Percentiles rank a stretch among this genome's conserved stretches.
phyloP scores from a whole-genome alignment of 2,797 vertebrate genomes.

The Chloroceryle inda region DNA sequence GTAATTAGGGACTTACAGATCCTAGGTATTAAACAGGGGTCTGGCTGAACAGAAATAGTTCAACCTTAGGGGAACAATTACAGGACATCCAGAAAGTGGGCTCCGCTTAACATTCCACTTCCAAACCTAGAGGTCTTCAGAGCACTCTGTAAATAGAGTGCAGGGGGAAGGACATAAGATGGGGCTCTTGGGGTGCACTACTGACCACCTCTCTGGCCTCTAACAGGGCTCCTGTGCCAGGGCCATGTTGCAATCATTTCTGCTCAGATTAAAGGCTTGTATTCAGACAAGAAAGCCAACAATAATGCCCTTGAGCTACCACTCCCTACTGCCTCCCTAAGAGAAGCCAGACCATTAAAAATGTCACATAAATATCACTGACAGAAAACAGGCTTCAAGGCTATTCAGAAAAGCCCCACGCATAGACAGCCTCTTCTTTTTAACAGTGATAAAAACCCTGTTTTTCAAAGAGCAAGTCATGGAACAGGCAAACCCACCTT shows the following conservation, averaged over 20 bases:
- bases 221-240: neutral
- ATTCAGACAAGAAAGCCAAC: slow-evolving; percentile 17
- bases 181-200: neutral
- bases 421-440: neutral
- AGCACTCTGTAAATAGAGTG: neutral
- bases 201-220: neutral
- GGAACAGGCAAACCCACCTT: neutral
- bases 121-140: neutral
- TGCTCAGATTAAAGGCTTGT: slow-evolving; percentile 8
- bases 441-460: neutral
- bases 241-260: neutral
- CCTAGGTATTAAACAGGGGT: neutral
- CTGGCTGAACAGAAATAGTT: neutral
- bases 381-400: slow-evolving; percentile 33
- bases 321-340: slow-evolving; percentile 23
- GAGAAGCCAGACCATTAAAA: slow-evolving; percentile 21
- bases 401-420: slow-evolving; percentile 27
- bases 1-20: neutral
- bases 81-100: neutral
- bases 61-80: neutral
- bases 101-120: neutral
- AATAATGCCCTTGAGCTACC: slow-evolving; percentile 4
- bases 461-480: neutral
- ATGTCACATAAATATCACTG: slow-evolving; percentile 55
- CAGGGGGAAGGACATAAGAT: fast-evolving